Conservation (phyloP, 2,888 invertebrate species). For the Drosophila neutralis region DNA sequence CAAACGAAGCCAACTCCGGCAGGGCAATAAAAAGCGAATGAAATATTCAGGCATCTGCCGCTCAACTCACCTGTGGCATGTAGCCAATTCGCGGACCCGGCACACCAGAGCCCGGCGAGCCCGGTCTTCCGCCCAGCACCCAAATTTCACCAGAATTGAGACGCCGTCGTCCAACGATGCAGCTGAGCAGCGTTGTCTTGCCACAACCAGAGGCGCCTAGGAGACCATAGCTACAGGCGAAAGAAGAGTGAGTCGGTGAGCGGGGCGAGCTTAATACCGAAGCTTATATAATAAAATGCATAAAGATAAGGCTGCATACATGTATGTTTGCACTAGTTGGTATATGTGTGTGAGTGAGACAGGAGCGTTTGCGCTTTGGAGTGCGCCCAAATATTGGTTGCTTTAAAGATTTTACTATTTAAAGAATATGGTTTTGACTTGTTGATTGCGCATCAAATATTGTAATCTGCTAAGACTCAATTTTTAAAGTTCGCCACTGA, state of each 20-base stretch:
- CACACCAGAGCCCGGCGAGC: constrained; percentile 92
- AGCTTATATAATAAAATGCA: constrained; percentile 60
- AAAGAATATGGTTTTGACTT: background rate
- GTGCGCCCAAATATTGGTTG: background rate
- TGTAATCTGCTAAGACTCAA: background rate
- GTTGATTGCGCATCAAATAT: background rate
- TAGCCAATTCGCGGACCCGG: constrained; percentile 96
- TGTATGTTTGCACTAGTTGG: constrained; percentile 14
- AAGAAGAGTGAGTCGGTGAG: constrained; percentile 13
- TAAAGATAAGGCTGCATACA: constrained; percentile 33
- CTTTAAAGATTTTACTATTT: background rate
- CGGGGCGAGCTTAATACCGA: constrained; percentile 34
- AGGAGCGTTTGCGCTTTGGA: constrained; percentile 22
- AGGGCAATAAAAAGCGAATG: constrained; percentile 68
- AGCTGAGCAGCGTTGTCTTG: constrained; percentile 94
- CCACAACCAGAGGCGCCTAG: constrained; percentile 96
- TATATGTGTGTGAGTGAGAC: constrained; percentile 8
- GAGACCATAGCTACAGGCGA: constrained; percentile 90
- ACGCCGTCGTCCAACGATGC: constrained; percentile 92
- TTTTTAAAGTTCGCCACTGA: background rate
- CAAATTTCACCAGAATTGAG: constrained; percentile 93
- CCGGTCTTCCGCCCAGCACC: constrained; percentile 93
- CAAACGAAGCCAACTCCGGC: constrained; percentile 50
- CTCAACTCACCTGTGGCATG: constrained; percentile 91
- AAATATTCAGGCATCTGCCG: constrained; percentile 57